Evolutionary conservation across 2,797 vertebrate genomes (phyloP).

Genomic region (Sparidentex hasta): DNA sequence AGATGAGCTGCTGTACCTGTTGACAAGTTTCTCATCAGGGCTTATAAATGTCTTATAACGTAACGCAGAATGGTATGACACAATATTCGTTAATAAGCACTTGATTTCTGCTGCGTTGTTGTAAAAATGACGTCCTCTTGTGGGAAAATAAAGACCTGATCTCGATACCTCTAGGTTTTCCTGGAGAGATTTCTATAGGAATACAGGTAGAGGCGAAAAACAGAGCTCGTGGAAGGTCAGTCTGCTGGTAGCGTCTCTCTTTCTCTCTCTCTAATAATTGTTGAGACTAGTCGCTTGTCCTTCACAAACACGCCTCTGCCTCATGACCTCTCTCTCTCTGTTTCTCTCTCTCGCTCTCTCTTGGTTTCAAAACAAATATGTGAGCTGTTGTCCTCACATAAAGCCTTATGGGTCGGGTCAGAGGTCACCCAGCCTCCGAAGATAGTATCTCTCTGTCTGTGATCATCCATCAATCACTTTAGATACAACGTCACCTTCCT

Average conservation of each 20-base stretch:
- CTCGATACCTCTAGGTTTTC: too few relatives aligned
- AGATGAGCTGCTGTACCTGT: too few relatives aligned
- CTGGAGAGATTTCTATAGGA: not conserved
- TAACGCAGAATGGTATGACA: too few relatives aligned
- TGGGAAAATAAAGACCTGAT: not conserved
- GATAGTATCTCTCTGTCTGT: conserved; percentile 59
- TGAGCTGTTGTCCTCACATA: conserved; percentile 35
- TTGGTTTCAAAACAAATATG: conserved; percentile 41
- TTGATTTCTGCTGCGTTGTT: not conserved
- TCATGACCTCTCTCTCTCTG: conserved; percentile 23
- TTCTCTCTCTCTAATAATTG: conserved; percentile 1
- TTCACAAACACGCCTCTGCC: conserved; percentile 12
- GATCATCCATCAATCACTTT: conserved; percentile 65
- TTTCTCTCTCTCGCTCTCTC: too few relatives aligned
- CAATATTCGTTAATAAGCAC: too few relatives aligned
- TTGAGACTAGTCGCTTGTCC: conserved; percentile 15
- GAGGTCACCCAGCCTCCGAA: conserved; percentile 51
- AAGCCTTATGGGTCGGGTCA: conserved; percentile 42
- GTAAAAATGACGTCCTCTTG: not conserved
- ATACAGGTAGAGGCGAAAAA: not conserved
- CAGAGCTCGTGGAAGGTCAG: not conserved
- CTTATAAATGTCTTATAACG: too few relatives aligned
- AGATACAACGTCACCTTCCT: conserved; percentile 50
- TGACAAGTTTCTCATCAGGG: too few relatives aligned
- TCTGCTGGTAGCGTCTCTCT: not conserved